Conservation (phyloP, 2,888 invertebrate species). For the Pomacea canaliculata region DNA sequence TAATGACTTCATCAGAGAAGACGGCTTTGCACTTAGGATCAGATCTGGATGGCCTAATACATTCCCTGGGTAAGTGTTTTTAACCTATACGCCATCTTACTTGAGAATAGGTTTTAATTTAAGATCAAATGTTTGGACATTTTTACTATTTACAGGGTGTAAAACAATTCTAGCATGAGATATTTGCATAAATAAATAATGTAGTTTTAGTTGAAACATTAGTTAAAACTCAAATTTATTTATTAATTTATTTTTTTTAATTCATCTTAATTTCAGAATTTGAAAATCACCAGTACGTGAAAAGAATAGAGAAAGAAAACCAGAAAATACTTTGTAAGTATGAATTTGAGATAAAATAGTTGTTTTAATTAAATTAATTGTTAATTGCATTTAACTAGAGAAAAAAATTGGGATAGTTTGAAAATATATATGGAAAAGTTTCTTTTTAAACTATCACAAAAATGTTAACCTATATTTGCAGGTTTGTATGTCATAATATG, state of each 20-base stretch:
- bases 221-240: neutral
- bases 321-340: conserved; percentile 48
- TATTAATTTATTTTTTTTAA: neutral
- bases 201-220: neutral
- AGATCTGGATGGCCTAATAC: conserved; percentile 38
- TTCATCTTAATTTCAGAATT: conserved; percentile 45
- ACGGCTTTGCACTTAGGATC: conserved; percentile 2
- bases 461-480: too few relatives aligned
- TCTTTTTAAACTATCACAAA: too few relatives aligned
- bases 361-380: neutral
- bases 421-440: neutral
- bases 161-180: neutral
- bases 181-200: neutral
- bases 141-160: neutral
- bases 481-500: too few relatives aligned
- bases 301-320: conserved; percentile 55
- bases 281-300: conserved; percentile 58
- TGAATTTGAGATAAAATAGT: neutral
- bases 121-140: too few relatives aligned
- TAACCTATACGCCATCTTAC: neutral
- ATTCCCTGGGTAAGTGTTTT: conserved; percentile 35
- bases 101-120: too few relatives aligned
- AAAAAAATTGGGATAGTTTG: neutral
- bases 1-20: neutral
- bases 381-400: neutral